Percentiles rank a stretch among this genome's conserved stretches.
Conservation (phyloP, 2,797 vertebrate genomes). For the Dallia pectoralis region DNA sequence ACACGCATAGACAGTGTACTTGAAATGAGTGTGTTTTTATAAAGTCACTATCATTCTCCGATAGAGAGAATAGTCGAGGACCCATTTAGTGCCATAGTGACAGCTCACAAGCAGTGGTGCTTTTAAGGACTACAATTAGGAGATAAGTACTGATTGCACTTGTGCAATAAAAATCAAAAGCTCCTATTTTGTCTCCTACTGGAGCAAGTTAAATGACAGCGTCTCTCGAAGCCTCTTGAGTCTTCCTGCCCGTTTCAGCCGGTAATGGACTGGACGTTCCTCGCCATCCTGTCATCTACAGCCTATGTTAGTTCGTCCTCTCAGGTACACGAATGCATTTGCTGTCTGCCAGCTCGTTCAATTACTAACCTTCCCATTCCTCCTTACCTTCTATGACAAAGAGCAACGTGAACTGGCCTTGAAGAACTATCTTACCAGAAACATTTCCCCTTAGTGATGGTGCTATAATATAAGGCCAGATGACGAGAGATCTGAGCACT, state of each 20-base stretch:
- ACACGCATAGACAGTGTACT: constrained; percentile 11
- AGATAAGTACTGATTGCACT: neutral
- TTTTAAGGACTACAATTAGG: neutral
- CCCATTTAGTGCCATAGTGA: neutral
- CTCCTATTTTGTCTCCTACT: neutral
- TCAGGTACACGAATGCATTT: constrained; percentile 12
- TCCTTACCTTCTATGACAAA: neutral
- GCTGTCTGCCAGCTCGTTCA: neutral
- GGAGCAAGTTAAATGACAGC: neutral
- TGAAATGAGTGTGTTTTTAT: neutral
- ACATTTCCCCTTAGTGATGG: constrained; percentile 19
- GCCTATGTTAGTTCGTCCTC: constrained; percentile 6
- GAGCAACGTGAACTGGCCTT: constrained; percentile 1
- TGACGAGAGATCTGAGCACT: constrained; percentile 64
- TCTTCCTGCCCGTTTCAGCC: constrained; percentile 24
- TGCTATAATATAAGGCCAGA: constrained; percentile 51
- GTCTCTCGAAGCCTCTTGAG: neutral
- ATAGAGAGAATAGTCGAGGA: neutral
- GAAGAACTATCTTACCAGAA: constrained; percentile 14
- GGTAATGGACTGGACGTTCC: constrained; percentile 46
- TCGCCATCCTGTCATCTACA: constrained; percentile 22
- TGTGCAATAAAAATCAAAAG: neutral
- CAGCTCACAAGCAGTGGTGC: neutral
- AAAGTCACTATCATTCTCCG: neutral
- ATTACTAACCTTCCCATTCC: constrained; percentile 19